Evolutionary conservation across 2,113 vertebrate genomes (phyloP).

Genomic region (Pavo muticus): DNA sequence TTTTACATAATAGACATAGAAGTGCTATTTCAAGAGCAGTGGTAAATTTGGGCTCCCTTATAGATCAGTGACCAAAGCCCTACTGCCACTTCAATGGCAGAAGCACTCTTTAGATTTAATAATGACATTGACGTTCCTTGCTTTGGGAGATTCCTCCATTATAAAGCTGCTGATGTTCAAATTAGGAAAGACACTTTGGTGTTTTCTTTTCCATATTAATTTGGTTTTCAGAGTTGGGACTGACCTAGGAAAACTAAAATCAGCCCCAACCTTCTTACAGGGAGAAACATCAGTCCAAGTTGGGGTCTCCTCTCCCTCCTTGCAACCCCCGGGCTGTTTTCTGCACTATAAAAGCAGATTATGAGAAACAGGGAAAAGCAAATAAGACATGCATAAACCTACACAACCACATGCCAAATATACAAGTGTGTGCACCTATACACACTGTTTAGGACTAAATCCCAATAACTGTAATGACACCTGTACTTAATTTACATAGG

Average conservation of each 20-base stretch:
- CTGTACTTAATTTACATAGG: not conserved
- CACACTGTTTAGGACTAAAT: not conserved
- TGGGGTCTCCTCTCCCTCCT: not conserved
- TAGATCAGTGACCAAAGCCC: not conserved
- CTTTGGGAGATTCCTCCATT: not conserved
- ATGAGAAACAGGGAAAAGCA: not conserved
- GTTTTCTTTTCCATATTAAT: not conserved
- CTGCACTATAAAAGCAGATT: not conserved
- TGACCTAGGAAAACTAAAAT: not conserved
- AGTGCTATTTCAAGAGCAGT: not conserved
- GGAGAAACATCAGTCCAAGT: not conserved
- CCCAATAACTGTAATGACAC: not conserved
- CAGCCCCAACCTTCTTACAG: not conserved
- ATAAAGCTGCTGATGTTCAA: fast-evolving
- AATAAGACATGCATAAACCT: not conserved
- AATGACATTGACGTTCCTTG: not conserved
- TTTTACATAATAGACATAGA: not conserved
- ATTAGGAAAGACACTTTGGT: not conserved
- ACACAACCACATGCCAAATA: not conserved
- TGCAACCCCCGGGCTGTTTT: not conserved
- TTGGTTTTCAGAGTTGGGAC: not conserved
- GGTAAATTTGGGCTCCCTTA: not conserved
- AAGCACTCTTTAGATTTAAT: fast-evolving
- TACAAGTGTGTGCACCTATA: not conserved
- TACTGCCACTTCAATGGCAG: not conserved